phyloP scores from a whole-genome alignment of 2,797 vertebrate genomes.

The Nyctibius grandis region DNA sequence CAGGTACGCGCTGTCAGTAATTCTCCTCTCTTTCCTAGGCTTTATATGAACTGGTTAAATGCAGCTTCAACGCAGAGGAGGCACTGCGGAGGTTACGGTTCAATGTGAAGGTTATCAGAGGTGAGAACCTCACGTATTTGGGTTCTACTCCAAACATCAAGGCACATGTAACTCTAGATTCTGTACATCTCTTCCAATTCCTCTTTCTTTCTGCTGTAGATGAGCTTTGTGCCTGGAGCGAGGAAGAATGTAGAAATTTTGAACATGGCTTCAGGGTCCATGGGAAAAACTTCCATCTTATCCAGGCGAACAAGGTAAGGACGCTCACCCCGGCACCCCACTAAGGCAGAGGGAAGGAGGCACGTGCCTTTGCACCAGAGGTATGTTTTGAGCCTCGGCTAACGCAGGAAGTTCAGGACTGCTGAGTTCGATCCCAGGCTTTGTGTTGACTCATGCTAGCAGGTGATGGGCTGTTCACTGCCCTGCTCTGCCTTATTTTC shows the following conservation, averaged over 20 bases:
- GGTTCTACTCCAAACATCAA: background rate
- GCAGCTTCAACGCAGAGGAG: constrained; percentile 91
- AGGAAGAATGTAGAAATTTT: constrained; percentile 92
- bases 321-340: background rate
- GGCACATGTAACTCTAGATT: too few species aligned
- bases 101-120: constrained; percentile 93
- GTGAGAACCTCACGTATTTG: constrained; percentile 68
- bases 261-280: constrained; percentile 94
- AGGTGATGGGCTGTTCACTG: constrained; percentile 66
- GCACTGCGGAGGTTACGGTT: constrained; percentile 88
- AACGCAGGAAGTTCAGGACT: constrained; percentile 31
- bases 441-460: constrained; percentile 51
- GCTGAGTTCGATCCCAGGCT: constrained; percentile 31
- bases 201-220: constrained; percentile 66
- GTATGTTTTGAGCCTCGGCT: background rate
- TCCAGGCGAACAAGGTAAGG: constrained; percentile 94
- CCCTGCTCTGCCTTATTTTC: constrained; percentile 69
- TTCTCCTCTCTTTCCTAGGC: constrained; percentile 71
- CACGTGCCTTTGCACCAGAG: background rate
- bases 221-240: constrained; percentile 91
- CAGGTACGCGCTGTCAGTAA: background rate
- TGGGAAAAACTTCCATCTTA: constrained; percentile 96
- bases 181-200: background rate
- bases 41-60: constrained; percentile 93
- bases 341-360: background rate